Evolutionary conservation across 2,797 vertebrate species (phyloP), one percentile per base, ranked within the genome.

Genomic region (Gephyroberyx darwinii): DNA sequence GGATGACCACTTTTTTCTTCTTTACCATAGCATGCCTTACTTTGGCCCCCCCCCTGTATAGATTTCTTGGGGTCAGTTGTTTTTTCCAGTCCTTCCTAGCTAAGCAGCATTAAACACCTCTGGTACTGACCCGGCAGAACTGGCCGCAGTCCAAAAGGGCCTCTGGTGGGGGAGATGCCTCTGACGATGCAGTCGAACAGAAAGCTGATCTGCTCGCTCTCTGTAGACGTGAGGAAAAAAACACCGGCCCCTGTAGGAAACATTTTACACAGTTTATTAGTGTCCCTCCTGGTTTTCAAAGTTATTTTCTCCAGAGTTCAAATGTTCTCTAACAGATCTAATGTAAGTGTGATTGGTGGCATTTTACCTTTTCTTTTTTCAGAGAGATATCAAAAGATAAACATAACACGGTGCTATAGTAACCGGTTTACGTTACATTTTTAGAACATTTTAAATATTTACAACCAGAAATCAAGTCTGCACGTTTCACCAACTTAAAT

Each of bases 181-280:
- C 96, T 92, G 65, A 98, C 97, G 41, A 98, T 95, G 85, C 98
- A 98, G 94, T 99, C 98, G 0, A 98, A 98, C 16, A 99, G 94
- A 90, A 98, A 98, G 91, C 96, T 98, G 95, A 99, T 98, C 89
- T 96, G 96, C 88, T 99, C 97, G 12, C 96, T 96, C 85, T 99
- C 96, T 0, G 92, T 45, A 0, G 95, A 96, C n/a, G 95, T 92
- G 9, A 99, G 92, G 88, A 98, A 94, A 88, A 99, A 99, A 35
- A 99, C 97, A 0, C 97, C 98, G 0, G 98, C 96, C 98, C 98
- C 98, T 99, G 95, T n/a, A 43, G 65, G 75, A 60, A 67, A 66
- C 5, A 26, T 26, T 26, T 26, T 26, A 26, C 26, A 82, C n/a
- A 64, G 7, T 70, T 65, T 16, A 31, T 83, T 55, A 86, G 75